Conservation (phyloP, 2,113 vertebrate species). For the Herpailurus yagouaroundi region DNA sequence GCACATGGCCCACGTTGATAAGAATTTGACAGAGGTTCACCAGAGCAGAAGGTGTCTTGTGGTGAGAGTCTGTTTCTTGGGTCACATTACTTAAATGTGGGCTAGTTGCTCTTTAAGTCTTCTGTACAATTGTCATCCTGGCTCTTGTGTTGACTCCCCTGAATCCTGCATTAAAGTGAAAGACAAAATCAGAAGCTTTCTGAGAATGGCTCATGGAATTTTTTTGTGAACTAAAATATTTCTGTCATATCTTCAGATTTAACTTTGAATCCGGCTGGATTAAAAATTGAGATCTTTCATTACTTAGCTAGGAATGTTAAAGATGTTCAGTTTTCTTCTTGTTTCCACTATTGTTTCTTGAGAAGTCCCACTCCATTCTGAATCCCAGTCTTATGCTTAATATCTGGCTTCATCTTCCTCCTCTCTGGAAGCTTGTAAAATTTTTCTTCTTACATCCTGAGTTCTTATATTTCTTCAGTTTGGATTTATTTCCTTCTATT, state of each 20-base stretch:
- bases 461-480: neutral
- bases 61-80: neutral
- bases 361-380: neutral
- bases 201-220: neutral
- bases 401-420: neutral
- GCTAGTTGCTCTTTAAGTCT: neutral
- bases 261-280: neutral
- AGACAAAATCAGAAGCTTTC: neutral
- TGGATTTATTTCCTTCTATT: neutral
- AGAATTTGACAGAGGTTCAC: neutral
- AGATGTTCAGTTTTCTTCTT: neutral
- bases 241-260: neutral
- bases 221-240: neutral
- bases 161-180: neutral
- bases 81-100: neutral
- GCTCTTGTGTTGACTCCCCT: neutral
- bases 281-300: neutral
- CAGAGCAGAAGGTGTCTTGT: neutral
- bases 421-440: neutral
- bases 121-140: neutral
- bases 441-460: neutral
- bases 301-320: neutral
- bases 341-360: neutral
- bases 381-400: neutral
- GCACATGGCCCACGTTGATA: neutral